Evolutionary conservation across 2,888 invertebrate species (phyloP), one percentile per base, ranked within the genome.

Genomic region (Microplitis deprimator): DNA sequence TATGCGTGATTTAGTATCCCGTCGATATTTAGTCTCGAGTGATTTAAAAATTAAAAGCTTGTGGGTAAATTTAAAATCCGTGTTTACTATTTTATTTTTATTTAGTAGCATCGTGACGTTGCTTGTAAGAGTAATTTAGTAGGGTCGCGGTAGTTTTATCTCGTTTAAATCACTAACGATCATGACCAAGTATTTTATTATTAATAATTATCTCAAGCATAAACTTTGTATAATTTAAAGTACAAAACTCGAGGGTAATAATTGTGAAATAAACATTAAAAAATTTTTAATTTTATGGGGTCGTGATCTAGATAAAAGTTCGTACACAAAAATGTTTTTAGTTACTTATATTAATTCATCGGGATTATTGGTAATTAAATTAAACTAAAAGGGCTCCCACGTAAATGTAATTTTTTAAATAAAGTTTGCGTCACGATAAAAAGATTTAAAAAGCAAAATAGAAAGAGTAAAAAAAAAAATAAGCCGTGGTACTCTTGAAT

Each of bases 401-500:
- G 50, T 50, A 50, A 50, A 50, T 50, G 1, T 8, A 50, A 50
- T 50, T 50, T 50, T 29, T 3, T 13, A 5, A 13, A 50, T 50
- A 50, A 50, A 50, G 50, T 50, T 50, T 50, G 2, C 50, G 50
- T 29, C 29, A 29, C 13, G 10, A 50, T 50, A 50, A 50, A 10
- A 50, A 50, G 50, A 50, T 50, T 13, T 41, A 10, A 5, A 50
- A 8, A 8, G 13, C 8, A 50, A 68, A 62, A 62, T 13, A 62
- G n/a, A n/a, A 17, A 20, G 29, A 4, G 3, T 29, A 50, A 68
- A 68, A 62, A 16, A 16, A 62, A 62, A n/a, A 17, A 20, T 10
- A 50, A 50, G 8, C 3, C 13, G 13, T 10, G 78, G 77, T 77
- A 77, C 77, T 67, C 79, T 75, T 73, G 79, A 78, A 80, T 78